Conservation (phyloP, 35 echinoderm and acorn worm species). For the Hemicentrotus pulcherrimus region DNA sequence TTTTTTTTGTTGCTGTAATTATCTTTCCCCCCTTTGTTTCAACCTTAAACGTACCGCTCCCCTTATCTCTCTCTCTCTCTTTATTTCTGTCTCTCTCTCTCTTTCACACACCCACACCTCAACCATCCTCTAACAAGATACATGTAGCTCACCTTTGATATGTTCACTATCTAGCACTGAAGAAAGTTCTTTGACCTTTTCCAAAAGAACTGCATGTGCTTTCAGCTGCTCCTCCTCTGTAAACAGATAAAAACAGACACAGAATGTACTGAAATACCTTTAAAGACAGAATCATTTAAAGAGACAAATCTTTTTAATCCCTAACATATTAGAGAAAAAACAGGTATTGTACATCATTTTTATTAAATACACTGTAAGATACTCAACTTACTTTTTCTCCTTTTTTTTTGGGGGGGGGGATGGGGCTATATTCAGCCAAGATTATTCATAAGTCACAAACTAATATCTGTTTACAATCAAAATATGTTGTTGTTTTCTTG, state of each 20-base stretch:
- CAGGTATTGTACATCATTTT: no score
- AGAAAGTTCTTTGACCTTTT: conserved; percentile 77
- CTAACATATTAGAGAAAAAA: no score
- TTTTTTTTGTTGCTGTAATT: background rate
- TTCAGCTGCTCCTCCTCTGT: conserved; percentile 82
- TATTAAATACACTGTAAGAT: no score
- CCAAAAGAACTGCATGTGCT: conserved; percentile 72
- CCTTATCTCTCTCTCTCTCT: no score
- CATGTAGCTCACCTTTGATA: conserved; percentile 78
- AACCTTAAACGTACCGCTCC: background rate
- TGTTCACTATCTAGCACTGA: conserved; percentile 87
- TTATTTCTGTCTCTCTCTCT: no score
- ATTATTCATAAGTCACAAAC: no score
- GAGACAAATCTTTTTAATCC: background rate
- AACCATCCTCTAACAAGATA: background rate
- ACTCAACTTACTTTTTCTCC: no score
- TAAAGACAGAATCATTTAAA: background rate
- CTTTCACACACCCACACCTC: no score
- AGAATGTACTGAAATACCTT: background rate
- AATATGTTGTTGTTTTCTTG: no score
- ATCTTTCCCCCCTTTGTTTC: background rate
- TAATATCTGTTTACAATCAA: no score
- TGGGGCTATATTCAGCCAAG: no score
- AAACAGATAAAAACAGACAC: background rate
- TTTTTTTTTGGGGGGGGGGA: no score